Conservation (phyloP, 1,140 invertebrate genomes). For the Anadara kagoshimensis region DNA sequence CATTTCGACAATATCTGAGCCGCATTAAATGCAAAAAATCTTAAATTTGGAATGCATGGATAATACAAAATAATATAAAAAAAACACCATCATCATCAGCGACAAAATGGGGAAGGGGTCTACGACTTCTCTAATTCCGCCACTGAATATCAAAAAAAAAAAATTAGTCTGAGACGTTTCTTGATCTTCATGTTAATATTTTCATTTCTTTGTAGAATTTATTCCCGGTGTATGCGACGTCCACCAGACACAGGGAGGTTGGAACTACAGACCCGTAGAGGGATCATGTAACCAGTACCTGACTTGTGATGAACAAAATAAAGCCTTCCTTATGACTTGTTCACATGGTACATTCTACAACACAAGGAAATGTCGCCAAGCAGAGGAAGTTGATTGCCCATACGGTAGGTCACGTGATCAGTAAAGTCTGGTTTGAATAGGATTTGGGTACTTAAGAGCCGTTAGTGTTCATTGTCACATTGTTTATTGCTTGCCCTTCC, state of each 20-base stretch:
- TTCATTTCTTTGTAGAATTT: too few relatives aligned
- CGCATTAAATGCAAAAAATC: too few relatives aligned
- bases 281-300: slow-evolving; percentile 33
- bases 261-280: slow-evolving; percentile 11
- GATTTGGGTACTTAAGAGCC: not conserved
- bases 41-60: too few relatives aligned
- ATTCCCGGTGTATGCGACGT: too few relatives aligned
- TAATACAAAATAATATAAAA: too few relatives aligned
- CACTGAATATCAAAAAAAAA: too few relatives aligned
- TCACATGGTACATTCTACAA: slow-evolving; percentile 39
- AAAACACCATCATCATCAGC: too few relatives aligned
- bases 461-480: not conserved
- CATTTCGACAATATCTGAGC: too few relatives aligned
- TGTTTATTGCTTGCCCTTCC: not conserved
- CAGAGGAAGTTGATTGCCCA: slow-evolving; percentile 31
- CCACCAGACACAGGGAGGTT: slow-evolving; percentile 9
- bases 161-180: too few relatives aligned
- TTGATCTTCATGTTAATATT: too few relatives aligned
- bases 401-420: slow-evolving; percentile 10
- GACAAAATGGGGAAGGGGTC: too few relatives aligned
- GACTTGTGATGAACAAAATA: slow-evolving; percentile 23
- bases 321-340: slow-evolving; percentile 27
- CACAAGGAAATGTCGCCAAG: slow-evolving; percentile 27
- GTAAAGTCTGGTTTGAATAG: not conserved
- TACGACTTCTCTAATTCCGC: too few relatives aligned